Evolutionary conservation across 2,888 invertebrate species (phyloP).

Genomic region (Nomada ferruginata): DNA sequence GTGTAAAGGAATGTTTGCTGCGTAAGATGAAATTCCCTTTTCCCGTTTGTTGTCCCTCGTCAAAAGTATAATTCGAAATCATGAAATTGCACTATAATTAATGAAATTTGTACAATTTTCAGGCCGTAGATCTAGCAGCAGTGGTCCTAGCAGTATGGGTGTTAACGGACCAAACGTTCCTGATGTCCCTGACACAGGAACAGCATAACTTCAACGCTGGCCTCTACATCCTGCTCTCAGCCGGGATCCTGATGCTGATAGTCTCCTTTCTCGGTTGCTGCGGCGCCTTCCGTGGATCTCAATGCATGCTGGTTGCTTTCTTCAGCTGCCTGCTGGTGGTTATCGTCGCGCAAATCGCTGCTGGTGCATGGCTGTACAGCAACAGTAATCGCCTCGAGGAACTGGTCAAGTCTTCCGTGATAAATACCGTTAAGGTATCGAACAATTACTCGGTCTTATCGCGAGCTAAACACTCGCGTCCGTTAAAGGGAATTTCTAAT

Average conservation of each 20-base stretch:
- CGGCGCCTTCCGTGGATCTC: conserved; percentile 91
- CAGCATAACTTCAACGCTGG: conserved; percentile 88
- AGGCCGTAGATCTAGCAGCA: conserved; percentile 90
- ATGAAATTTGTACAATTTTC: conserved; percentile 71
- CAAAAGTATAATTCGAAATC: background rate
- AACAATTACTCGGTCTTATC: conserved; percentile 23
- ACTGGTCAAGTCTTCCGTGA: conserved; percentile 85
- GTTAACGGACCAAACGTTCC: conserved; percentile 90
- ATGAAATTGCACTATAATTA: background rate
- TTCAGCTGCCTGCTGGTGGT: conserved; percentile 91
- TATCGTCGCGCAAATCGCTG: conserved; percentile 91
- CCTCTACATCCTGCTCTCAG: conserved; percentile 89
- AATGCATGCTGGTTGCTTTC: conserved; percentile 92
- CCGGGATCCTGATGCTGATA: conserved; percentile 90
- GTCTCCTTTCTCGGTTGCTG: conserved; percentile 93
- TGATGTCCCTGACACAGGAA: conserved; percentile 89
- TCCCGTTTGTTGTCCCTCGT: too few relatives aligned
- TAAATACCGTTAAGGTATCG: conserved; percentile 79
- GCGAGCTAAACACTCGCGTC: conserved; percentile 8
- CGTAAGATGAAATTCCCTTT: too few relatives aligned
- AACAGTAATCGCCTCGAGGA: conserved; percentile 89
- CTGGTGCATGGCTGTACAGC: conserved; percentile 91
- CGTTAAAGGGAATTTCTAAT: conserved; percentile 31
- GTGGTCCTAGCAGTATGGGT: conserved; percentile 91
- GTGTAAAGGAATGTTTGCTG: too few relatives aligned